Conservation (phyloP, 2,797 vertebrate genomes). For the Gorsachius magnificus region DNA sequence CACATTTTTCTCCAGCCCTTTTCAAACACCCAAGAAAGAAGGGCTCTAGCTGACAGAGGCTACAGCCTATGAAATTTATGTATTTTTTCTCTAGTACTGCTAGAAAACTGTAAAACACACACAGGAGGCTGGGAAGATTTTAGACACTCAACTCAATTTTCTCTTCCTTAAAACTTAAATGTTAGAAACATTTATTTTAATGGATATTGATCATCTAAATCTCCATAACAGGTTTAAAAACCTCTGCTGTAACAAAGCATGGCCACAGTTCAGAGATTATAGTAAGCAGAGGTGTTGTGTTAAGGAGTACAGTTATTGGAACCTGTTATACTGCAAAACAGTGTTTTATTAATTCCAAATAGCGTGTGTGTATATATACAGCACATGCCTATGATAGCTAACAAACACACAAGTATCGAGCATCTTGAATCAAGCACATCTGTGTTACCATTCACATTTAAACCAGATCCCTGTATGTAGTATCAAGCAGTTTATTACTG, state of each 20-base stretch:
- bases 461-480: not conserved
- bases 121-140: not conserved
- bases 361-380: not conserved
- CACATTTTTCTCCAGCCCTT: not conserved
- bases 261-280: not conserved
- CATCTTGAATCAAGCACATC: not conserved
- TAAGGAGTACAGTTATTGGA: not conserved
- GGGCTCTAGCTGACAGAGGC: not conserved
- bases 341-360: not conserved
- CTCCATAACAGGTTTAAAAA: not conserved
- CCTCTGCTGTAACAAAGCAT: not conserved
- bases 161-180: not conserved
- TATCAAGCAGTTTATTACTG: not conserved
- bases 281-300: not conserved
- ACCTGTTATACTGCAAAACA: not conserved
- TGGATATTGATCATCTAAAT: not conserved
- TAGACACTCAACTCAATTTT: not conserved
- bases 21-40: not conserved
- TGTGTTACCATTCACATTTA: not conserved
- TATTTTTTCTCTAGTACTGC: not conserved
- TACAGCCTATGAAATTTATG: not conserved
- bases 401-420: not conserved
- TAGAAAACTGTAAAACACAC: not conserved
- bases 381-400: not conserved
- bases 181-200: not conserved